Base-by-base conservation (phyloP, 2,888 invertebrate species). In the Heliconius cydno region DNA sequence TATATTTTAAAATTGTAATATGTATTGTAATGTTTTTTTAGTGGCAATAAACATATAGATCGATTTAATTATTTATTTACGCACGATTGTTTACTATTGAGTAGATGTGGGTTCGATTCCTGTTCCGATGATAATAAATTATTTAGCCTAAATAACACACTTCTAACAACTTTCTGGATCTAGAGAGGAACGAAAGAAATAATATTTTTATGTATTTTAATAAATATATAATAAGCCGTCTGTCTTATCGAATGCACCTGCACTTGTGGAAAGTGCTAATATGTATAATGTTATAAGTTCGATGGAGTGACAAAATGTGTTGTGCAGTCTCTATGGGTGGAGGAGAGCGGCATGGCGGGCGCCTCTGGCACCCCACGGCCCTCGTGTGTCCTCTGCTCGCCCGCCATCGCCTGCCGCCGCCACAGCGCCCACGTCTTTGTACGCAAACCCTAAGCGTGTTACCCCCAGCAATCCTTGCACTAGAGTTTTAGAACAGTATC, bases 291-390 rank as follows among this genome's bases (percentile, higher is more conserved):
- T 60, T 10, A 7, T 25, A 25, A 41, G 6, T 52, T 73, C 25
- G 72, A 52, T 82, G 80, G 81, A 80, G 52, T 83, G 68, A 83
- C 71, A 66, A 79, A 72, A 81, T 84, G 82, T 86, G 81, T 85
- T 87, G 87, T 85, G 87, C 95, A 96, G 96, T 96, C 96, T 88
- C 94, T 96, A 91, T 96, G 96, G 96, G 85, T 94, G 92, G 96
- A 96, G 86, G 96, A 96, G 82, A 88, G 86, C 76, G 86, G 81
- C 38, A 82, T 81, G 74, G 86, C 90, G 81, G 90, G 89, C 41
- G 68, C 13, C 81, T 87, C 81, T 84, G 85, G 89, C 81, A 85
- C 90, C 82, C 83, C 72, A 68, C 83, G 84, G 65, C 84, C 85
- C 10, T 86, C 87, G 77, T 90, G 89, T 91, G 89, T 90, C 79